Base-by-base conservation (phyloP, 2,888 invertebrate species). In the Hirtodrosophila duncani region DNA sequence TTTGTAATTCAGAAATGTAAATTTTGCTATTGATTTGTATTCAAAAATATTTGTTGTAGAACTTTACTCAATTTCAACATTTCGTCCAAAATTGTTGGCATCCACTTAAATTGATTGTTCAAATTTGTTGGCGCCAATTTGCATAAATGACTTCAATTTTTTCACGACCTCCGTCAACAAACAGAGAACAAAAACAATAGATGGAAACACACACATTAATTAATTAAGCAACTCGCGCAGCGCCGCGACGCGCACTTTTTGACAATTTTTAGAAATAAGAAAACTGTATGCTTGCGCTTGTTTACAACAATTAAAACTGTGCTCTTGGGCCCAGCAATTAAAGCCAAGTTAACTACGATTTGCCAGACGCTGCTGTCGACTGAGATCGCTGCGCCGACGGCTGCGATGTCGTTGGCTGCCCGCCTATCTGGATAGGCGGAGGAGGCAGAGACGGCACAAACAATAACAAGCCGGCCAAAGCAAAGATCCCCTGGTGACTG, bases 281-380 rank as follows among this genome's bases (percentile, higher is more conserved):
- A 61, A 61, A 67, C 81, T 62, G 77, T 81, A 66, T 79, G 64
- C 70, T 77, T 67, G 62, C 71, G 68, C 67, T 61, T 77, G 75
- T 79, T 84, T 79, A 79, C 67, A 82, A 72, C 81, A 84, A 84
- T 83, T 83, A 81, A 84, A 68, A 63, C 61, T 64, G 68, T 66
- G 68, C 57, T 62, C 68, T 23, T 42, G 77, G 63, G 56, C 20
- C 48, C 66, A 59, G 65, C 78, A 77, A 69, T 81, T 81, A 75
- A 64, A 75, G 75, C 63, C 71, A 71, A 68, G 80, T 75, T 79
- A 75, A 62, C 60, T 65, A 53, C 60, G 55, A 61, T 50, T 43
- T 33, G 43, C 16, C 20, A 26, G 45, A 30, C 45, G 20, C 20
- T 37, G 27, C 16, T 30, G 36, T 18, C 24, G 26, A 14, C 14